A percentile compares a stretch with the other conserved stretches of the same genome.
Evolutionary conservation across 2,113 vertebrate genomes (phyloP).

Genomic region (Hassar affinis): DNA sequence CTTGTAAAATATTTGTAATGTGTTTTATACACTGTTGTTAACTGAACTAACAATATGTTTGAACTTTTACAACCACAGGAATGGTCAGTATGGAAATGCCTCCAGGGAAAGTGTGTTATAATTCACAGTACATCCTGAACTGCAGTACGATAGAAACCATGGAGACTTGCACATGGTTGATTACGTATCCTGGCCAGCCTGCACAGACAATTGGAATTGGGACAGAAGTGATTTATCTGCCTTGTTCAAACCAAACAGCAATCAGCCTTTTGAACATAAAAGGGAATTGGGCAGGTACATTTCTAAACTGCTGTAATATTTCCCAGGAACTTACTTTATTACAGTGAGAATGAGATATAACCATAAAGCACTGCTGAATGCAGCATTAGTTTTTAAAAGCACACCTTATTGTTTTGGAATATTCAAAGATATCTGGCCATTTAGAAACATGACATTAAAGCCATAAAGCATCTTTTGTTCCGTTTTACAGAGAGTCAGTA

Average conservation of each 20-base stretch:
- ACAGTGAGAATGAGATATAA: background rate
- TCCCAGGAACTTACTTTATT: background rate
- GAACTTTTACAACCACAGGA: slow-evolving; percentile 51
- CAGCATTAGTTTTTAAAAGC: background rate
- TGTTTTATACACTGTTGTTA: background rate
- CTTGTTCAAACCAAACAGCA: slow-evolving; percentile 26
- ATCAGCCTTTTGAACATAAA: slow-evolving; percentile 49
- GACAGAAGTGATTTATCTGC: slow-evolving; percentile 16
- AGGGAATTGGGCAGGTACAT: slow-evolving; percentile 63
- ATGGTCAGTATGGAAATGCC: slow-evolving; percentile 57
- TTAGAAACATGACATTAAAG: background rate
- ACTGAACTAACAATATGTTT: background rate
- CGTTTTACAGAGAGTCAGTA: too few species aligned
- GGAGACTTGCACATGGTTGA: slow-evolving; percentile 33
- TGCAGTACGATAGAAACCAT: slow-evolving; percentile 25
- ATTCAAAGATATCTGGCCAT: background rate
- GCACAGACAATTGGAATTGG: slow-evolving; percentile 37
- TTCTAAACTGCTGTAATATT: background rate
- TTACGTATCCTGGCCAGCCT: background rate
- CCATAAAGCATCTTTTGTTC: background rate
- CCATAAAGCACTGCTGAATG: background rate
- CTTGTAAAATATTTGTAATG: background rate
- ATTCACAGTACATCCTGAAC: background rate
- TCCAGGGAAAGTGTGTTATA: background rate
- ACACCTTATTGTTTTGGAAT: background rate